Evolutionary conservation across 2,888 invertebrate genomes (phyloP), one percentile per base, ranked within the genome.

Genomic region (Apodemia zela): DNA sequence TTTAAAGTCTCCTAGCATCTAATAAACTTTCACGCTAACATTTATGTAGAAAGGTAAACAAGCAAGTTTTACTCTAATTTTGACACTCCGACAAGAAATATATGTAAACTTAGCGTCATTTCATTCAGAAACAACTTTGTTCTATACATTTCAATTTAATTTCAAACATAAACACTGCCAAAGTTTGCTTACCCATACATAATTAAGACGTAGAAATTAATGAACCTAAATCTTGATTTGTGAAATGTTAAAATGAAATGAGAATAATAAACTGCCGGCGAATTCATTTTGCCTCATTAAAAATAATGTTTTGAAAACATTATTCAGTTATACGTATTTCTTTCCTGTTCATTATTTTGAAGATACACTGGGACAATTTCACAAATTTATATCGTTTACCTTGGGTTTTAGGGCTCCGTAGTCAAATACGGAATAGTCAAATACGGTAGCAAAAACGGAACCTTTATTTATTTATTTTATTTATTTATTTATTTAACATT

Each of bases 51-150:
- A n/a, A 85, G 79, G 85, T 86, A 84, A 82, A 84, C 84, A 86
- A 88, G 85, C 87, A 87, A 83, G 79, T 82, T 84, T 84, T 82
- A 85, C 81, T 84, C 79, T 79, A 82, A 85, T 87, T 86, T 84
- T 83, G 82, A 81, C 85, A 87, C 86, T 85, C 82, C 72, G 74
- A 81, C 81, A 85, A 84, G 81, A 82, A 82, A 84, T 79, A 79
- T 74, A 73, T 75, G 79, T 73, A 79, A 85, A 85, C 75, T 84
- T 80, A 42, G 75, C 73, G 72, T 75, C 73, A 74, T 79, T 88
- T 88, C 86, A 81, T 76, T 42, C 5, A 42, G 42, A 79, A 80
- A 81, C 82, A 84, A 85, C 83, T 87, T 85, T 70, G 74, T 75
- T 73, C 75, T 81, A 85, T 87, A 85, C 78, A 78, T 87, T 85